A percentile compares a stretch with the other conserved stretches of the same genome.
Conservation (phyloP, 2,888 invertebrate species). For the Trachelus iudaicus region DNA sequence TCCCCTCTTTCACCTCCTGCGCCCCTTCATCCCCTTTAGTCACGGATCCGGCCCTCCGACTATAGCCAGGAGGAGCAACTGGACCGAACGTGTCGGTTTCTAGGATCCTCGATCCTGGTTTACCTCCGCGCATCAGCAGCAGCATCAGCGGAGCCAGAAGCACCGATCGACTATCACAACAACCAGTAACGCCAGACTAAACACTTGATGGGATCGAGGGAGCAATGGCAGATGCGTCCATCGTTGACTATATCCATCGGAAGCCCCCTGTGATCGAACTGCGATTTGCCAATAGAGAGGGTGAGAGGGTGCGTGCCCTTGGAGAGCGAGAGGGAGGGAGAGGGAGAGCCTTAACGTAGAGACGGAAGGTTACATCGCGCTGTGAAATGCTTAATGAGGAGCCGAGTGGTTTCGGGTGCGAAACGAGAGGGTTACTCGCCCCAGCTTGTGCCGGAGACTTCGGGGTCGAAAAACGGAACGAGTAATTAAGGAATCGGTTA, state of each 20-base stretch:
- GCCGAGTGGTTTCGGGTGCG: slow-evolving; percentile 41
- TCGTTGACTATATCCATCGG: background rate
- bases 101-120: background rate
- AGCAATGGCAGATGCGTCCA: background rate
- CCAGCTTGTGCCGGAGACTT: slow-evolving; percentile 23
- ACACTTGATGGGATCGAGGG: slow-evolving; percentile 42
- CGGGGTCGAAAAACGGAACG: slow-evolving; percentile 46
- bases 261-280: background rate
- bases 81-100: background rate
- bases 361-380: slow-evolving; percentile 42
- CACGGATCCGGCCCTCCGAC: background rate
- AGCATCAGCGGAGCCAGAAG: background rate
- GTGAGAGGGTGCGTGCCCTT: slow-evolving; percentile 51
- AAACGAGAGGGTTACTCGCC: slow-evolving; percentile 7
- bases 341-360: slow-evolving; percentile 14
- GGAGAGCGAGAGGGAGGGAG: slow-evolving; percentile 23
- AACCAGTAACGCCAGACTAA: slow-evolving; percentile 58
- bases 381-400: slow-evolving; percentile 43
- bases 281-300: slow-evolving; percentile 16
- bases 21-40: slow-evolving; percentile 5
- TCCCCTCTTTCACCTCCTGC: background rate
- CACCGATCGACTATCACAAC: slow-evolving; percentile 52
- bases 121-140: background rate
- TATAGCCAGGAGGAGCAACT: background rate
- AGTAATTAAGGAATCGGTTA: slow-evolving; percentile 63